phyloP scores from a whole-genome alignment of 2,113 vertebrate genomes.

The Rhadina sibilatrix region DNA sequence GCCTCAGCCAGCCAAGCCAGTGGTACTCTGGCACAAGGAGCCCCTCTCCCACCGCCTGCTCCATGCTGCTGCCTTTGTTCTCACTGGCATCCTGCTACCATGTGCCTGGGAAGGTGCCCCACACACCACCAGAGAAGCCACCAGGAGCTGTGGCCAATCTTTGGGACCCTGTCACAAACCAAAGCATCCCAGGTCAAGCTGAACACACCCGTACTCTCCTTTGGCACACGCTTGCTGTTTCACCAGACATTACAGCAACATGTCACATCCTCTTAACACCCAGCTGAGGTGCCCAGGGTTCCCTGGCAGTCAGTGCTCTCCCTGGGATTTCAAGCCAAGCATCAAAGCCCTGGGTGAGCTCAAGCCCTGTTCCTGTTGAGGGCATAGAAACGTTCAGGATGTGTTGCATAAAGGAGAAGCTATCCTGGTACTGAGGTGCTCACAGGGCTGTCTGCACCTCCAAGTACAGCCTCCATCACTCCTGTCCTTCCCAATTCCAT shows the following conservation, averaged over 20 bases:
- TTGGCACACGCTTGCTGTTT: rapidly evolving
- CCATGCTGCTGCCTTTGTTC: background rate
- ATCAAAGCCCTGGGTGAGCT: background rate
- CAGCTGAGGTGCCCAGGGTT: rapidly evolving
- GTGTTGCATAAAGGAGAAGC: background rate
- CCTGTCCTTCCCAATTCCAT: background rate
- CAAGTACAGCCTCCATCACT: background rate
- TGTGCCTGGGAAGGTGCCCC: rapidly evolving
- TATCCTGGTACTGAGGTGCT: background rate
- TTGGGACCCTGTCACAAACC: background rate
- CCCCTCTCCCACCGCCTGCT: background rate
- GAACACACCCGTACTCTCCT: background rate
- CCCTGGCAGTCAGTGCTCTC: background rate
- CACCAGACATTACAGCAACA: background rate
- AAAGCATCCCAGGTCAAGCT: background rate
- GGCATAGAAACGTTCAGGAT: rapidly evolving
- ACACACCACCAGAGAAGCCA: rapidly evolving
- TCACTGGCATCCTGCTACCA: rapidly evolving
- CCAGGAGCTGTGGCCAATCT: background rate
- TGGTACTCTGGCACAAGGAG: rapidly evolving
- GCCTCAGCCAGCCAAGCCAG: background rate
- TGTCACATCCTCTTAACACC: rapidly evolving
- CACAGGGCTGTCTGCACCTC: background rate
- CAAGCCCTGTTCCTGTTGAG: background rate
- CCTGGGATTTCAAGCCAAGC: background rate